Evolutionary conservation across 2,113 vertebrate genomes (phyloP), one percentile per base, ranked within the genome.

Genomic region (Alouatta palliata): DNA sequence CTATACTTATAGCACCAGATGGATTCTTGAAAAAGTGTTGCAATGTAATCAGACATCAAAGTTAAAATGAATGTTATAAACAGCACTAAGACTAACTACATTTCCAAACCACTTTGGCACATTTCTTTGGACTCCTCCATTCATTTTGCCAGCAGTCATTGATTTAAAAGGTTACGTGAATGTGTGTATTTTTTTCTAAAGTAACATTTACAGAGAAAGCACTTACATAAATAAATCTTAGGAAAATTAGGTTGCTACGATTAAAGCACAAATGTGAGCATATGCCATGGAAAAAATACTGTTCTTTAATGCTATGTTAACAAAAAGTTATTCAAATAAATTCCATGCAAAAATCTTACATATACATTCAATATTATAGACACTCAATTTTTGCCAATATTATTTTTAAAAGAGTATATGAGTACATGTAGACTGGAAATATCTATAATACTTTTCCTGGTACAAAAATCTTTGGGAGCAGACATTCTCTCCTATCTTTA

Each of bases 31-130:
- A 97, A 64, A 98, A 90, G 91, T 98, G 91, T 97, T 98, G 96
- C 86, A 97, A 92, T 96, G 96, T 88, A 97, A 89, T 96, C 94
- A 79, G 79, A 56, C 96, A 97, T 97, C 95, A 97, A 97, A 97
- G 90, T 96, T 98, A 98, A 98, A 98, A 96, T 97, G 90, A 98
- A 98, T 98, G 98, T 79, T 90, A 98, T 97, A 98, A 97, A 97
- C 97, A 98, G 93, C 82, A 73, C 76, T 93, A 94, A 94, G 47
- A 52, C 68, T 97, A 81, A 93, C 93, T 95, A 83, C 76, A 95
- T 98, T 98, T 98, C 97, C 95, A 98, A 98, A 96, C 64, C 43
- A 97, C 84, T 96, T 96, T 94, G 97, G 87, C 87, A 80, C 93
- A 95, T 96, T 97, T 97, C 95, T 98, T 98, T 97, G 23, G 92